Conservation (phyloP, 2,113 vertebrate species). For the Ginglymostoma cirratum region DNA sequence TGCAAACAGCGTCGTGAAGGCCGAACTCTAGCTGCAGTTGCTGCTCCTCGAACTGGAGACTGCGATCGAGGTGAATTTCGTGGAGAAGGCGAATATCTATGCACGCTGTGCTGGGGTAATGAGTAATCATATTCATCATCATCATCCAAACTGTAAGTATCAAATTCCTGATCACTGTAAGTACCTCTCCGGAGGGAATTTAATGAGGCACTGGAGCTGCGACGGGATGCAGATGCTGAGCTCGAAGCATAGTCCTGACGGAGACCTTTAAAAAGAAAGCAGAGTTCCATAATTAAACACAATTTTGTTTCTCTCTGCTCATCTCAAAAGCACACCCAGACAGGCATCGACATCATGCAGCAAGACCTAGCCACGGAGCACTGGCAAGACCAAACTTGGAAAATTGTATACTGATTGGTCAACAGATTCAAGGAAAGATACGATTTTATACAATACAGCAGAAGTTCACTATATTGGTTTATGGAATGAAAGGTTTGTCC, state of each 20-base stretch:
- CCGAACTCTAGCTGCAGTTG: constrained; percentile 55
- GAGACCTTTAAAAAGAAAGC: constrained; percentile 56
- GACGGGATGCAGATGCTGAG: constrained; percentile 70
- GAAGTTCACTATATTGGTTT: neutral
- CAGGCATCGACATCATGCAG: neutral
- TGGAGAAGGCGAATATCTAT: constrained; percentile 72
- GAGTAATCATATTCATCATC: constrained; percentile 70
- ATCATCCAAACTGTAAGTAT: constrained; percentile 78
- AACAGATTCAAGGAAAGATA: neutral
- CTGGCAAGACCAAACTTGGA: too few species aligned
- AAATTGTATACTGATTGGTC: neutral
- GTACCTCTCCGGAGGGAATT: constrained; percentile 76
- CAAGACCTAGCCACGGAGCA: too few species aligned
- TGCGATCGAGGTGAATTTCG: constrained; percentile 76
- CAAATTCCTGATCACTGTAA: constrained; percentile 86
- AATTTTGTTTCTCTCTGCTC: neutral
- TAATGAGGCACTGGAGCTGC: constrained; percentile 77
- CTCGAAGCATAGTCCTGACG: constrained; percentile 82
- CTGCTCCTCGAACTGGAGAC: constrained; percentile 66
- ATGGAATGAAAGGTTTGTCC: neutral
- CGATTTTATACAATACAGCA: neutral
- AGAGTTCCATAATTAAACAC: neutral
- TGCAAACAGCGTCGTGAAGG: constrained; percentile 65
- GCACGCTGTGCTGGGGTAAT: constrained; percentile 56
- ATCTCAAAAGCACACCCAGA: neutral